Conservation (phyloP, 2,113 vertebrate species). For the Hippocampus barbouri region DNA sequence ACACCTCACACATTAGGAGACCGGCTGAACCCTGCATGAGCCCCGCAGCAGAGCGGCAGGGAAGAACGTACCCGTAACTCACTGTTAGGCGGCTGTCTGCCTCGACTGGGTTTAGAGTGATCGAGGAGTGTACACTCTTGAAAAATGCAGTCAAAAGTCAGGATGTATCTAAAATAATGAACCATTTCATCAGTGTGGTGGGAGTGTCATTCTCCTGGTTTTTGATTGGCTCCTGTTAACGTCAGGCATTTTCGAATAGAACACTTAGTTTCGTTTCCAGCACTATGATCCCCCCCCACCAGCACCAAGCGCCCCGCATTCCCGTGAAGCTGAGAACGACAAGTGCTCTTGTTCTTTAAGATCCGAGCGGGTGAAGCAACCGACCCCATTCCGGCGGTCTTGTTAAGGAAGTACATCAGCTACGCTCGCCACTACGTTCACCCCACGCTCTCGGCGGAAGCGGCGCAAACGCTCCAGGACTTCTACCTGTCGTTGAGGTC, state of each 20-base stretch:
- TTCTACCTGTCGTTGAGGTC: conserved; percentile 92
- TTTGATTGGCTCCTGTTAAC: not conserved
- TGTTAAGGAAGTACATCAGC: conserved; percentile 90
- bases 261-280: not conserved
- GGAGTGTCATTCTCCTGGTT: not conserved
- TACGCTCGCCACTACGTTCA: conserved; percentile 93
- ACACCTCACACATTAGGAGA: too few relatives aligned
- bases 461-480: conserved; percentile 84
- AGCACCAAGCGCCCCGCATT: too few relatives aligned
- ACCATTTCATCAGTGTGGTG: not conserved
- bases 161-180: not conserved
- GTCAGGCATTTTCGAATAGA: not conserved
- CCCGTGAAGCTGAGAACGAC: too few relatives aligned
- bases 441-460: conserved; percentile 81
- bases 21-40: too few relatives aligned
- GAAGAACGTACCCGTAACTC: too few relatives aligned
- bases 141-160: not conserved
- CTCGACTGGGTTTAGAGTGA: too few relatives aligned
- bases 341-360: conserved; percentile 54
- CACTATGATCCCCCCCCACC: not conserved
- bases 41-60: too few relatives aligned
- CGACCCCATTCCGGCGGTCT: conserved; percentile 85
- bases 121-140: too few relatives aligned
- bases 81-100: too few relatives aligned
- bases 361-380: conserved; percentile 77